Conservation (phyloP, 2,888 invertebrate species). For the Epistrophe eligans region DNA sequence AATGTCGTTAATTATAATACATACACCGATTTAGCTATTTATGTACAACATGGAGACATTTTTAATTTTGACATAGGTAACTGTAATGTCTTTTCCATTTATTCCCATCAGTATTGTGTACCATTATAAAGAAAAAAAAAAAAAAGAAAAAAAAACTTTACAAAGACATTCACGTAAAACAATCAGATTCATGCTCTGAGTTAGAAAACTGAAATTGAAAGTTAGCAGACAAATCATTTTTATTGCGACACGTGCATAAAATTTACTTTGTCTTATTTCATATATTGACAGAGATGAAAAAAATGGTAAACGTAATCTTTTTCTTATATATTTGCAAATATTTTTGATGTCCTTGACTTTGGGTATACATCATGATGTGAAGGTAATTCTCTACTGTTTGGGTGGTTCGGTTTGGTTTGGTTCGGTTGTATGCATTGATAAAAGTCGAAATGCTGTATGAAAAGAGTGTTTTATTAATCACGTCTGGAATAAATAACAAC, state of each 20-base stretch:
- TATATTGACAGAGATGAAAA: background rate
- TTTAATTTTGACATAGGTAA: no score
- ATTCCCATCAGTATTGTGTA: background rate
- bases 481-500: conserved; percentile 19
- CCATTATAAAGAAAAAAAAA: no score
- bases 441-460: background rate
- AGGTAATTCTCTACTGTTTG: background rate
- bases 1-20: no score
- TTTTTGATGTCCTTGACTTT: conserved; percentile 16
- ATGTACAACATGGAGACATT: no score
- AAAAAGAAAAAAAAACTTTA: no score
- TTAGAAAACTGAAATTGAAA: background rate
- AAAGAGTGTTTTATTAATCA: conserved; percentile 24
- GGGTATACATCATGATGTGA: background rate
- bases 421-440: background rate
- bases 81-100: background rate
- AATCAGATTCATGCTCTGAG: background rate
- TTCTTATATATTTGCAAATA: background rate
- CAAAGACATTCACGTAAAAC: background rate
- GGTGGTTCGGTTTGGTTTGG: no score
- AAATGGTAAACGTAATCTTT: background rate
- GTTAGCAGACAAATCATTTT: conserved; percentile 26
- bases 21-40: no score
- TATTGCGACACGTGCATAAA: conserved; percentile 19
- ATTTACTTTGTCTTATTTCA: conserved; percentile 9